Evolutionary conservation across 2,888 invertebrate genomes (phyloP).

Genomic region (Oxyscelio sp.): DNA sequence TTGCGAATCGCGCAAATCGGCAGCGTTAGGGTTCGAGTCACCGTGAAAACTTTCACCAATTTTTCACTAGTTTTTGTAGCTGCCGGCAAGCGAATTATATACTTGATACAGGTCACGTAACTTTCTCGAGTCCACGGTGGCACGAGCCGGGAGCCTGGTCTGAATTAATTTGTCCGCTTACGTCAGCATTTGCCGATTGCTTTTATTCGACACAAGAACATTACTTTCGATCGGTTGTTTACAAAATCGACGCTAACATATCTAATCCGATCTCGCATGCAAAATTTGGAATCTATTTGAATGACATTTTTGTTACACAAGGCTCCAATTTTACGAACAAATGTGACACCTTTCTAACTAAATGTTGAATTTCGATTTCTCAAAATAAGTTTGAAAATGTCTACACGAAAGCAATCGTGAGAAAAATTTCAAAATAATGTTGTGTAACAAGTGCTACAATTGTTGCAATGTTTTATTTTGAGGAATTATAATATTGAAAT

Average conservation of each 20-base stretch:
- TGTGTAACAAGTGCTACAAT: too few species aligned
- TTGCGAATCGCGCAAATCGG: constrained; percentile 29
- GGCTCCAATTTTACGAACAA: too few species aligned
- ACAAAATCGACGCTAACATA: not conserved
- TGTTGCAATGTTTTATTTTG: too few species aligned
- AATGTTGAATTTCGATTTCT: too few species aligned
- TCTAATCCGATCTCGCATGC: too few species aligned
- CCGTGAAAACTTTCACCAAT: constrained; percentile 79
- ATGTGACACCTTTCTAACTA: too few species aligned
- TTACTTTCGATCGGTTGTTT: not conserved
- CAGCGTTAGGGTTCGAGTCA: constrained; percentile 39
- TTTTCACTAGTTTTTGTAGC: constrained; percentile 77
- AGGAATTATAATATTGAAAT: too few species aligned
- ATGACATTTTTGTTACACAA: not conserved
- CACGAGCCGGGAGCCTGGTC: constrained; percentile 80
- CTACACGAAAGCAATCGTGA: too few species aligned
- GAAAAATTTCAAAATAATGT: too few species aligned
- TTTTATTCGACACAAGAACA: constrained; percentile 25
- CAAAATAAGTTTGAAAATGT: too few species aligned
- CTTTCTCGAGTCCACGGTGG: constrained; percentile 80
- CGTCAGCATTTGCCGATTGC: constrained; percentile 76
- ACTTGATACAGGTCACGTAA: constrained; percentile 82
- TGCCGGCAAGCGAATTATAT: constrained; percentile 64
- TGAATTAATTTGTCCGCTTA: constrained; percentile 84
- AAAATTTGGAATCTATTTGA: not conserved